These are phyloP conservation scores for Synergus umbraculus DNA, from an alignment of 2,888 invertebrate species.

Conservation along the genomic window DNA sequence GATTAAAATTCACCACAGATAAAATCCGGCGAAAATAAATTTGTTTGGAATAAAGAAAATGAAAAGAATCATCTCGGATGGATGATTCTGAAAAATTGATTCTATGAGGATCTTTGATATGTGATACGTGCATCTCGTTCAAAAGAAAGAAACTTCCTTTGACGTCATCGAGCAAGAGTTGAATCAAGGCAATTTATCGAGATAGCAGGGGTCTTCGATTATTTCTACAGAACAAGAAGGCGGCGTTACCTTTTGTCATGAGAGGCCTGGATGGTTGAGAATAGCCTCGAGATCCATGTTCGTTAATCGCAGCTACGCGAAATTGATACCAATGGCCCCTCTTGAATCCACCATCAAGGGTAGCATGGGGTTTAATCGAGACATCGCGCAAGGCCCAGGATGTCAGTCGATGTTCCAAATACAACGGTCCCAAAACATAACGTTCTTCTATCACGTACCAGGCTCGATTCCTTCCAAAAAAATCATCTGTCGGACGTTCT, in stretches of 20 bases:
- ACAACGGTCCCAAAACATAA: constrained; percentile 84
- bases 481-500: constrained; percentile 1
- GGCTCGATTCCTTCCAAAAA: constrained; percentile 60
- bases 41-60: background rate
- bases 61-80: no score
- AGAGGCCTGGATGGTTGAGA: constrained; percentile 82
- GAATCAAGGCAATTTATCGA: constrained; percentile 1
- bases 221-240: background rate
- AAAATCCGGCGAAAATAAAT: background rate
- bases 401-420: constrained; percentile 82
- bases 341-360: constrained; percentile 80
- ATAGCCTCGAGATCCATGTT: constrained; percentile 85
- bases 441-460: constrained; percentile 85
- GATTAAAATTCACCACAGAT: no score
- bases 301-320: constrained; percentile 87
- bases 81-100: no score
- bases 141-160: background rate
- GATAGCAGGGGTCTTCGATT: background rate
- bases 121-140: background rate
- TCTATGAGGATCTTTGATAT: no score
- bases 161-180: background rate
- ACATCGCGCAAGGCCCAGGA: constrained; percentile 81
- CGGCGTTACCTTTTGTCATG: constrained; percentile 76
- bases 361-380: constrained; percentile 78
- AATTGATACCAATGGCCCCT: constrained; percentile 89